Percentiles rank a stretch among this genome's conserved stretches.
Conservation (phyloP, 2,888 invertebrate genomes). For the Agelastica alni region DNA sequence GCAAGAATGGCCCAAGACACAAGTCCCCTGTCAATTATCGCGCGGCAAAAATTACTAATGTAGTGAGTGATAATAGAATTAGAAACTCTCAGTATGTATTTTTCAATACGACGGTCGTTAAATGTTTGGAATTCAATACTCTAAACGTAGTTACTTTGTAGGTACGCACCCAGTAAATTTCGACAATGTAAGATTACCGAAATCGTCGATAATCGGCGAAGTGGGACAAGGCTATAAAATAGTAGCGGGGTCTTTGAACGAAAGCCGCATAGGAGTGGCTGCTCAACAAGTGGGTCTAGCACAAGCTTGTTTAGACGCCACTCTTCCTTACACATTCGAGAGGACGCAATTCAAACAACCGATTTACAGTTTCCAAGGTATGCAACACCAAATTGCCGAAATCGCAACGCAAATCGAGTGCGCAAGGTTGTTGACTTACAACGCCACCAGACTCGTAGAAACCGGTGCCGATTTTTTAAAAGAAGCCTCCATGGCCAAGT, state of each 20-base stretch:
- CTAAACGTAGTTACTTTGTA: too few relatives aligned
- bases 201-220: slow-evolving; percentile 80
- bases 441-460: slow-evolving; percentile 90
- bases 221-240: slow-evolving; percentile 95
- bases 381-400: slow-evolving; percentile 94
- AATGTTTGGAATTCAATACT: too few relatives aligned
- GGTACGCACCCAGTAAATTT: slow-evolving; percentile 94
- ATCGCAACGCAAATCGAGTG: slow-evolving; percentile 87
- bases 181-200: slow-evolving; percentile 90
- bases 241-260: slow-evolving; percentile 93
- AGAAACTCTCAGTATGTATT: too few relatives aligned
- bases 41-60: too few relatives aligned
- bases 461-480: slow-evolving; percentile 82
- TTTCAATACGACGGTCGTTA: too few relatives aligned
- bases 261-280: slow-evolving; percentile 87
- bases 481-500: slow-evolving; percentile 97
- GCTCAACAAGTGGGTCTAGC: slow-evolving; percentile 95
- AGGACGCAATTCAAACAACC: slow-evolving; percentile 91
- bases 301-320: slow-evolving; percentile 92
- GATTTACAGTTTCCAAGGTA: slow-evolving; percentile 87
- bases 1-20: too few relatives aligned
- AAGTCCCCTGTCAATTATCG: too few relatives aligned
- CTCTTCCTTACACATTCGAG: slow-evolving; percentile 91
- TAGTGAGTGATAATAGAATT: too few relatives aligned
- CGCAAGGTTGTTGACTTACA: slow-evolving; percentile 88